Evolutionary conservation across 30 jellyfish, hydroid and myxozoan genomes (phyloP).

Genomic region (Aurelia aurita complex sp. Pacific): DNA sequence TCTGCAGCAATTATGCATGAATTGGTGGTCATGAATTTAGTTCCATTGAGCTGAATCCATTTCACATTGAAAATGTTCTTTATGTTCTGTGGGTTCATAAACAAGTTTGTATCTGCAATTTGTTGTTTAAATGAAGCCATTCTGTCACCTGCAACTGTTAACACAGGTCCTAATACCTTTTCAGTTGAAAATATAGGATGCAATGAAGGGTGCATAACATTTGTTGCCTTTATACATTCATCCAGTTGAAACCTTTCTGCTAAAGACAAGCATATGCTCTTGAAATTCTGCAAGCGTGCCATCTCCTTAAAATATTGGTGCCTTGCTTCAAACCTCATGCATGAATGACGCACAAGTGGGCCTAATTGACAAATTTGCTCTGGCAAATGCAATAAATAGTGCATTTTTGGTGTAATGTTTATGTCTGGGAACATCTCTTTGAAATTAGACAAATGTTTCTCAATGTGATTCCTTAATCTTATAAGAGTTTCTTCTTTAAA

Average conservation of each 20-base stretch:
- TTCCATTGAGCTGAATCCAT: neutral
- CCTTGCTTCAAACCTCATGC: neutral
- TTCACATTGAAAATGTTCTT: neutral
- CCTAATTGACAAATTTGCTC: neutral
- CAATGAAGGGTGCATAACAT: neutral
- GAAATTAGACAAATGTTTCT: neutral
- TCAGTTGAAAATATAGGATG: neutral
- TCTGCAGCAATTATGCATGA: neutral
- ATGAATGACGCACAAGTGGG: neutral
- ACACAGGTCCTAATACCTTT: neutral
- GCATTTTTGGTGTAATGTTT: neutral
- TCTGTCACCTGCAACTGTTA: neutral
- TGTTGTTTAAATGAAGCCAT: neutral
- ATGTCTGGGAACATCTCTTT: neutral
- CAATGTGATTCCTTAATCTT: neutral
- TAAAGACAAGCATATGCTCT: neutral
- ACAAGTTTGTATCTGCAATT: neutral
- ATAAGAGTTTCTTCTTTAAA: neutral
- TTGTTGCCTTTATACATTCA: neutral
- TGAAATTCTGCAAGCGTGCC: neutral
- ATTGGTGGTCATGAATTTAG: neutral
- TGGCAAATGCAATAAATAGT: neutral
- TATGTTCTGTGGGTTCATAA: neutral
- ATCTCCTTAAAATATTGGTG: neutral
- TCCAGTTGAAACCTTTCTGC: neutral